Evolutionary conservation across 2,797 vertebrate genomes (phyloP), one percentile per base, ranked within the genome.

Genomic region (Semaprochilodus insignis): DNA sequence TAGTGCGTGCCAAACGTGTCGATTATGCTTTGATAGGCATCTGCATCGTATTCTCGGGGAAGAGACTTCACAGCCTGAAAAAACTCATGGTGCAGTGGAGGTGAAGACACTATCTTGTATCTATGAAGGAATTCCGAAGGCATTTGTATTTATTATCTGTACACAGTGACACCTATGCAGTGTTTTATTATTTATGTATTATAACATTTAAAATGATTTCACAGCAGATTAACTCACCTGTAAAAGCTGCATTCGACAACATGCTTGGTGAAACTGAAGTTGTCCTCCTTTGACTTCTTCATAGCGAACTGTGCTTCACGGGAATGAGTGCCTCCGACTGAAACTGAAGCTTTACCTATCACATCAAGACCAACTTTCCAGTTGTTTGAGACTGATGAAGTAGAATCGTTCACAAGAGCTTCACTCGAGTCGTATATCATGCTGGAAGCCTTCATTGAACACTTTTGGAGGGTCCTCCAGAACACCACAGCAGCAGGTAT

Each of bases 1-100:
- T 89, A 94, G 81, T 95, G 94, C 36, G 94, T 95, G n/a, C 93
- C 94, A 0, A 87, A 95, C 23, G 3, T 90, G 62, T 76, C 27
- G 62, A 95, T 92, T 2, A 95, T 51, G 10, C 81, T 65, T 19
- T 0, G 17, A 65, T 92, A 94, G 31, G 84, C 25, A 0, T 59
- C 66, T 11, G 0, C 0, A 0, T 76, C 84, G 34, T 91, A 91
- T 3, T 74, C 0, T 0, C 13, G 23, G 0, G 89, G 92, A 21
- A 95, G 91, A 0, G 0, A 11, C 11, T n/a, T 80, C 3, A 94
- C 13, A 0, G 86, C 88, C 19, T 3, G 55, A 60, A 16, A 77
- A 88, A 95, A 94, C 10, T 92, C 76, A 0, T 25, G 54, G 25
- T 85, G 87, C 0, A 92, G 87, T 0, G 84, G 91, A 11, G 27